Evolutionary conservation across 1,140 invertebrate species (phyloP).

Genomic region (Mycetomoellerius zeteki): DNA sequence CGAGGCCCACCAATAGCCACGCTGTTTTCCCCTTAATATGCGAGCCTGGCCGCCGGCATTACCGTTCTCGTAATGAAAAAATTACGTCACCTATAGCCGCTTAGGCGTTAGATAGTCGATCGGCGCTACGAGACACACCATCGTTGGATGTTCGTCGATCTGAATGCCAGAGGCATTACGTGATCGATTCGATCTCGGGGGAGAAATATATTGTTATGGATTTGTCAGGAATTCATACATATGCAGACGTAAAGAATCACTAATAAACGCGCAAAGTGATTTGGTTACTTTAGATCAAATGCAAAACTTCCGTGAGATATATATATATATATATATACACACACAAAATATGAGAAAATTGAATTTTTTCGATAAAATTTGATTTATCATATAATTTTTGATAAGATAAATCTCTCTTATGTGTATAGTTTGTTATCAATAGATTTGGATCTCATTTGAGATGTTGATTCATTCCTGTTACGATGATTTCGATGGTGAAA

Average conservation of each 20-base stretch:
- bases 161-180: slow-evolving; percentile 26
- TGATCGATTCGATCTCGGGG: slow-evolving; percentile 19
- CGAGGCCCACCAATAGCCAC: slow-evolving; percentile 73
- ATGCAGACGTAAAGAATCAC: background rate
- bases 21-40: slow-evolving; percentile 78
- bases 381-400: background rate
- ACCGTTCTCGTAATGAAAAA: slow-evolving; percentile 62
- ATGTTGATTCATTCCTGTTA: no score
- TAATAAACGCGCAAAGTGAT: background rate
- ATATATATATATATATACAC: no score
- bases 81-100: slow-evolving; percentile 52
- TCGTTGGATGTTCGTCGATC: slow-evolving; percentile 16
- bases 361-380: background rate
- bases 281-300: background rate
- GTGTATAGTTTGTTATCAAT: background rate
- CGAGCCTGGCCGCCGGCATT: slow-evolving; percentile 62
- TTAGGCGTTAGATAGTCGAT: slow-evolving; percentile 47
- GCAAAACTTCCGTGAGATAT: background rate
- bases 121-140: slow-evolving; percentile 17
- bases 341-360: no score
- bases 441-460: background rate
- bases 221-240: background rate
- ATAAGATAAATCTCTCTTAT: background rate
- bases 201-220: background rate
- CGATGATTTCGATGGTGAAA: no score